Base-by-base conservation (phyloP, 1,140 invertebrate species). In the Drosophila pandora region DNA sequence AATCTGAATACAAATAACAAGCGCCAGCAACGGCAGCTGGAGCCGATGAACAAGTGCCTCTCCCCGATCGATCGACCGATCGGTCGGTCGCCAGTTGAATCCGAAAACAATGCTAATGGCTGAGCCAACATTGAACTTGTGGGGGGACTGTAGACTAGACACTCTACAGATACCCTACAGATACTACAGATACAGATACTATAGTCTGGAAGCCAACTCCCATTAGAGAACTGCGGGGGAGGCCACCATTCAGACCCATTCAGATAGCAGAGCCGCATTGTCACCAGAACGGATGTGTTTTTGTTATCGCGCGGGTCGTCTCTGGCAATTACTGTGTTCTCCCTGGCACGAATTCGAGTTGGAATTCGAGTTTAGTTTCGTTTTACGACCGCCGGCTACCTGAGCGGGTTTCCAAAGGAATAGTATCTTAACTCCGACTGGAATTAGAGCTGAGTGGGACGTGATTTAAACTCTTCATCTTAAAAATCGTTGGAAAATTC, bases 261-360 rank as follows among this genome's bases (percentile, higher is more conserved):
- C 55, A 37, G 62, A 68, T 68, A 68, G 25, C 34, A 37, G 34
- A 3, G 34, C 12, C 12, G 10, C 39, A 48, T 5, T 17, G 13
- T 68, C 65, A 69, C 56, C 68, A 63, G 39, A 68, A 69, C 65
- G 65, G 65, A 69, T 39, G 55, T 67, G 55, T 56, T 2, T 55
- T 45, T n/a, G 10, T 10, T 48, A 32, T 32, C 13, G 2, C 23
- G 7, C n/a, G 0, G 6, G n/a, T 2, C 2, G 13, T 21, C n/a
- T 43, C 13, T 7, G 22, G 17, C 23, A 69, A 69, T 69, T 69
- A 48, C 32, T 9, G 0, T 32, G 8, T 32, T 32, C 9, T 10
- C 32, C 8, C 8, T 32, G 32, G 9, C 32, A 54, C 21, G 32
- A 69, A 68, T 34, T 69, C 61, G 21, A 39, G 62, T 67, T 48